Percentiles rank a stretch among this genome's conserved stretches.
Conservation (phyloP, 2,797 vertebrate genomes). For the Leptatherina wallacei region DNA sequence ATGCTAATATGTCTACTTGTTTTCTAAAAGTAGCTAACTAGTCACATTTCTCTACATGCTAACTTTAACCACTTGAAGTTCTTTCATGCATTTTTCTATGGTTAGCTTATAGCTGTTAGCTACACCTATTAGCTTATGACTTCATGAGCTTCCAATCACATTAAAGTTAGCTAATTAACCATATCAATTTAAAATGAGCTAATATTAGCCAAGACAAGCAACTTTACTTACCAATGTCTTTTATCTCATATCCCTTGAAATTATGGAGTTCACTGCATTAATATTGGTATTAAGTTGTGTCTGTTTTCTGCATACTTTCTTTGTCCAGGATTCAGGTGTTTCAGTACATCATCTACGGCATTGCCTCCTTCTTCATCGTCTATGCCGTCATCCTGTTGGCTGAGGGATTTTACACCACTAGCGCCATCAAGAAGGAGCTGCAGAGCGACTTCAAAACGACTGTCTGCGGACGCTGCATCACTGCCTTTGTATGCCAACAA, state of each 20-base stretch:
- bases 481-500: conserved; percentile 87
- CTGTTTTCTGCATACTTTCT: neutral
- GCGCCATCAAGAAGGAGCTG: conserved; percentile 93
- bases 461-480: conserved; percentile 97
- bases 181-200: neutral
- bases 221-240: neutral
- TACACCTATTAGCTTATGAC: too few species aligned
- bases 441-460: conserved; percentile 98
- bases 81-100: too few species aligned
- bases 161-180: too few species aligned
- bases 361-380: conserved; percentile 96
- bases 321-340: conserved; percentile 92
- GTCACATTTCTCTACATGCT: too few species aligned
- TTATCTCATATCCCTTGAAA: neutral
- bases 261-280: neutral
- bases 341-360: conserved; percentile 98
- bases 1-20: neutral
- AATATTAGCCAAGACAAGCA: neutral
- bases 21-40: neutral
- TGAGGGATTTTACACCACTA: conserved; percentile 98
- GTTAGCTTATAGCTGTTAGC: too few species aligned
- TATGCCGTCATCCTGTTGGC: conserved; percentile 96
- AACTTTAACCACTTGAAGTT: too few species aligned
- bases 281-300: neutral
- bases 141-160: too few species aligned